Percentiles rank a stretch among this genome's conserved stretches.
Conservation (phyloP, 2,113 vertebrate species). For the Nothocercus nigrocapillus region DNA sequence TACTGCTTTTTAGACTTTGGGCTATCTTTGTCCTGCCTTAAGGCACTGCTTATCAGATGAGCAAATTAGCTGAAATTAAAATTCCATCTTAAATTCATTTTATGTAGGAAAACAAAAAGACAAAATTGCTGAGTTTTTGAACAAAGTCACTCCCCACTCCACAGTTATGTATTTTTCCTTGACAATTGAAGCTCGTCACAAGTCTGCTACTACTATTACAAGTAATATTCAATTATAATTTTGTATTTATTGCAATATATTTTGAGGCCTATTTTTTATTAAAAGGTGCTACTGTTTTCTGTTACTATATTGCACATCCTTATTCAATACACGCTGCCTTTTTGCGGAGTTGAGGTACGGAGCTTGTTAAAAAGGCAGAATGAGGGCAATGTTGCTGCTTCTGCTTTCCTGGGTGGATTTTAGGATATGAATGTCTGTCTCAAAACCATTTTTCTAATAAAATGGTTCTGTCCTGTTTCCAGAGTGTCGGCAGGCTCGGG, state of each 20-base stretch:
- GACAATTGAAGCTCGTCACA: not conserved
- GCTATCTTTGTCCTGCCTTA: not conserved
- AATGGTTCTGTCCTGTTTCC: not conserved
- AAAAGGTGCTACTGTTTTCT: not conserved
- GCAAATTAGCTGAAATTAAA: not conserved
- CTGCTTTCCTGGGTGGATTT: constrained; percentile 21
- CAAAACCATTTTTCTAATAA: not conserved
- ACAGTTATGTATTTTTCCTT: constrained; percentile 3
- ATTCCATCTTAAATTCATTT: not conserved
- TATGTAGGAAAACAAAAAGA: not conserved
- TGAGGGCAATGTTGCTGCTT: constrained; percentile 42
- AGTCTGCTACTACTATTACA: not conserved
- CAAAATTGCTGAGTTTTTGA: not conserved
- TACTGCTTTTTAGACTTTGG: not conserved
- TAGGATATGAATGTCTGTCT: not conserved
- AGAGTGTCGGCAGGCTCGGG: not conserved
- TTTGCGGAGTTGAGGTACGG: constrained; percentile 27
- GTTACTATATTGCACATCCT: not conserved
- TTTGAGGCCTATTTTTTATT: not conserved
- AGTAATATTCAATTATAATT: not conserved
- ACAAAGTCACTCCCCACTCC: not conserved
- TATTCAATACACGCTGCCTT: not conserved
- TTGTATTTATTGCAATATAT: not conserved
- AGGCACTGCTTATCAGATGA: not conserved
- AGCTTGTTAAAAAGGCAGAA: constrained; percentile 56